Base-by-base conservation (phyloP, 2,888 invertebrate genomes). In the Dasysyrphus tricinctus region DNA sequence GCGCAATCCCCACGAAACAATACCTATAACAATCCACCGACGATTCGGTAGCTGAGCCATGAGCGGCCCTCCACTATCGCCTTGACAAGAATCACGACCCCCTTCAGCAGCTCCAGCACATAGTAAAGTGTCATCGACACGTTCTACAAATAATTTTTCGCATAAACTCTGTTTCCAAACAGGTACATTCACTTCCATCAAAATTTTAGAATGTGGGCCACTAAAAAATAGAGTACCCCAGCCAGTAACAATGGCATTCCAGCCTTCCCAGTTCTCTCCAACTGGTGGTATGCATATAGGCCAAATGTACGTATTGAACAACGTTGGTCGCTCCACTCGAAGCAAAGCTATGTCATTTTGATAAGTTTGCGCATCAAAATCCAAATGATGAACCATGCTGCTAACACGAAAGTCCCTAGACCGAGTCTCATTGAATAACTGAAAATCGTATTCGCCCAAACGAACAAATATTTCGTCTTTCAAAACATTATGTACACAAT, bases 1-100 rank as follows among this genome's bases (percentile, higher is more conserved):
- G 3, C 95, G 94, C 47, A 96, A 94, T 14, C 97, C 97, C 97
- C 97, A 97, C 0, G 97, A 97, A 0, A 97, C 97, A 75, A 98
- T 94, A 1, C 97, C 97, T 57, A 97, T 94, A 37, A 94, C 94
- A 0, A 96, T 94, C 97, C 97, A 97, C 61, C 96, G 94, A 0
- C 95, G 95, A 90, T 96, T 96, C 1, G 94, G 93, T 90, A 96
- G 93, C 91, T 96, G 96, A 89, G 95, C 94, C 92, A 97, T 94
- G 44, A 97, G 92, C 0, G 97, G 97, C 0, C 97, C 97, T 12
- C 92, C 92, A 73, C 92, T 92, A 77, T 93, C 92, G 3, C 92
- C 97, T 94, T 97, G 96, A 90, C 97, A 97, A 14, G 97, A 95
- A 90, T 97, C 97, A 82, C 95, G 95, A 0, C 96, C 96, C 0